Evolutionary conservation across 2,113 vertebrate genomes (phyloP).

Genomic region (Cheirogaleus medius): DNA sequence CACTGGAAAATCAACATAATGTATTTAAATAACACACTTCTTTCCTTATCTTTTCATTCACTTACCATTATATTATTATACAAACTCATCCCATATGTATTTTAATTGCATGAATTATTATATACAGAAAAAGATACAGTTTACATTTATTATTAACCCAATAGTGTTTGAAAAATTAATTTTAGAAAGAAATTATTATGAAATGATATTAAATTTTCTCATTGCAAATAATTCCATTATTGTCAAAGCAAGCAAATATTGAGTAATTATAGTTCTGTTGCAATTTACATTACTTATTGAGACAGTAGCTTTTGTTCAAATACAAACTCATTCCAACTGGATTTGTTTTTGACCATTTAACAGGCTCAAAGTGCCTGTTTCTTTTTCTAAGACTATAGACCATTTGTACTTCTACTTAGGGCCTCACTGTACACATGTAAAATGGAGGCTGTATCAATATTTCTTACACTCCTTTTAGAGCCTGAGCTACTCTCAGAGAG

Average conservation of each 20-base stretch:
- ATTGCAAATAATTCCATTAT: neutral
- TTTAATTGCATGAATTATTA: neutral
- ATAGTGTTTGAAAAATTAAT: neutral
- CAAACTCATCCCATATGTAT: neutral
- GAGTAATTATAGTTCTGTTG: neutral
- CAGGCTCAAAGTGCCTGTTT: neutral
- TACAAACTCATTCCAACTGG: neutral
- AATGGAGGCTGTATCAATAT: neutral
- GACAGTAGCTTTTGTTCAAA: neutral
- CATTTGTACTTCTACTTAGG: neutral
- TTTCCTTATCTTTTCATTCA: neutral
- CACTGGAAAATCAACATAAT: constrained; percentile 5
- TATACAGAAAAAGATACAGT: neutral
- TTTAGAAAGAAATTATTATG: neutral
- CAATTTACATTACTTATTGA: neutral
- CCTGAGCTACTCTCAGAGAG: neutral
- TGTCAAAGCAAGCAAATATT: neutral
- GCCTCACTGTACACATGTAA: neutral
- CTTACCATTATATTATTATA: neutral
- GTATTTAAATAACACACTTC: neutral
- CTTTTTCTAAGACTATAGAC: neutral
- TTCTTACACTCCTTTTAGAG: neutral
- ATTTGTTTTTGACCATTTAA: constrained; percentile 3
- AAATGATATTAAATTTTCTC: neutral
- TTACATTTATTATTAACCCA: neutral